Evolutionary conservation across 2,888 invertebrate species (phyloP).

Genomic region (Dicyrtomina minuta): DNA sequence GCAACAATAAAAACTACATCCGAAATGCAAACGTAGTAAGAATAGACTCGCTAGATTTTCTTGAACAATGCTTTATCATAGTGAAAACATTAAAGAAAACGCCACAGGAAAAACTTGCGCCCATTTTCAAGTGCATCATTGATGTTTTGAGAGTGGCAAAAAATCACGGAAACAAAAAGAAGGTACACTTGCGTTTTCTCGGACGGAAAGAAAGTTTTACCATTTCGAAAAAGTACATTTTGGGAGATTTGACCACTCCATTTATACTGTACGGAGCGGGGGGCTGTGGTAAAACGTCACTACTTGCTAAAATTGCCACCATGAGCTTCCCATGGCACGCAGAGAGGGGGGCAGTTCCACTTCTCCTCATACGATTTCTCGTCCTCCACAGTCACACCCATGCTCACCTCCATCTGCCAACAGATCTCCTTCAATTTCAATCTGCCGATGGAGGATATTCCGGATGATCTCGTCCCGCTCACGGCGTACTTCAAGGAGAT

Average conservation of each 20-base stretch:
- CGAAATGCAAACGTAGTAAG: no score
- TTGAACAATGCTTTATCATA: no score
- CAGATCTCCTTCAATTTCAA: constrained; percentile 93
- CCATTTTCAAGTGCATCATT: no score
- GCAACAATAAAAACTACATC: no score
- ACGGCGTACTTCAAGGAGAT: constrained; percentile 95
- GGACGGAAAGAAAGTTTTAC: constrained; percentile 84
- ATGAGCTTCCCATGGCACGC: constrained; percentile 71
- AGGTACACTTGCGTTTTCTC: no score
- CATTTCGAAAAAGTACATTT: constrained; percentile 78
- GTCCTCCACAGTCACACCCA: constrained; percentile 93
- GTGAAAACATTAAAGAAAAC: no score
- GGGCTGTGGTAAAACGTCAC: constrained; percentile 96
- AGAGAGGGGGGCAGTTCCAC: constrained; percentile 68
- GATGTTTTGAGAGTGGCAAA: no score
- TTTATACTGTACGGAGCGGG: constrained; percentile 91
- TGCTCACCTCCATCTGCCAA: constrained; percentile 91
- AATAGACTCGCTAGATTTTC: no score
- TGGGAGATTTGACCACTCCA: constrained; percentile 77
- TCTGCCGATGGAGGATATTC: constrained; percentile 87
- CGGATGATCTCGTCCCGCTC: constrained; percentile 91
- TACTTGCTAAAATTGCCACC: constrained; percentile 87
- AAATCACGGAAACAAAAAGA: no score
- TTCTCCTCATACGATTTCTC: constrained; percentile 85
- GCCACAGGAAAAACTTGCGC: no score